These are phyloP conservation scores for Cuniculus paca DNA, from an alignment of 2,797 vertebrate genomes.

Conservation along the genomic window DNA sequence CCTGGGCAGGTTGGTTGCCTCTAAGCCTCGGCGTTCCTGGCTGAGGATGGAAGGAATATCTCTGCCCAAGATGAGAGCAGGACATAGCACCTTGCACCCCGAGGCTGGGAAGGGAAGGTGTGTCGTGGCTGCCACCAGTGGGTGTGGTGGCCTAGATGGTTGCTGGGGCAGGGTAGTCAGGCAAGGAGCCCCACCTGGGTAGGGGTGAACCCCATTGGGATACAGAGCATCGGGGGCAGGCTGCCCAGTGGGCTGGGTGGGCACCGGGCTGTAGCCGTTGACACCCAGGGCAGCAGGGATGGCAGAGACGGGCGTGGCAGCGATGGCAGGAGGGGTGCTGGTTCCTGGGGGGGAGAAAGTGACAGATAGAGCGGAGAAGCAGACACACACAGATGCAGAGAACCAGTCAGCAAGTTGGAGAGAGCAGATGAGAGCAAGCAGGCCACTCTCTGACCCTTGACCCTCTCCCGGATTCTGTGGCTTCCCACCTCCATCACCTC, in stretches of 20 bases:
- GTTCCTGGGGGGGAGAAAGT: slow-evolving; percentile 89
- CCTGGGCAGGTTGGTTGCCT: not conserved
- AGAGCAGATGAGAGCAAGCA: not conserved
- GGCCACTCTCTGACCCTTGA: not conserved
- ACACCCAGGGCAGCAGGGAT: slow-evolving; percentile 93
- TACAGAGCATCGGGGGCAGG: slow-evolving; percentile 94
- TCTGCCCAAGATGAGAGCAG: not conserved
- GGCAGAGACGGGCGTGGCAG: slow-evolving; percentile 93
- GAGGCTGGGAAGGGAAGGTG: not conserved
- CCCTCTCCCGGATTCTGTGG: not conserved
- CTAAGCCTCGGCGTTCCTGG: not conserved
- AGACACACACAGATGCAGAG: not conserved
- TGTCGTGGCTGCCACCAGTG: not conserved
- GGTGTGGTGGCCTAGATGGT: not conserved
- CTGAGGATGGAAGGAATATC: not conserved
- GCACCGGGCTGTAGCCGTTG: slow-evolving; percentile 94
- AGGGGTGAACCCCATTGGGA: slow-evolving; percentile 94
- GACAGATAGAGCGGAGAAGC: slow-evolving; percentile 26
- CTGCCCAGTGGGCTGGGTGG: slow-evolving; percentile 92
- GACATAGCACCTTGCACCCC: not conserved
- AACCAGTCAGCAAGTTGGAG: not conserved
- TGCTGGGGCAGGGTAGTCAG: not conserved
- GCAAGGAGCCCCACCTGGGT: slow-evolving; percentile 91
- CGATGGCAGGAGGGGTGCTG: slow-evolving; percentile 95
- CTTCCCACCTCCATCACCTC: fast-evolving